A percentile compares a stretch with the other conserved stretches of the same genome.
phyloP scores from a whole-genome alignment of 2,888 invertebrate species.

The Beris morrisii region DNA sequence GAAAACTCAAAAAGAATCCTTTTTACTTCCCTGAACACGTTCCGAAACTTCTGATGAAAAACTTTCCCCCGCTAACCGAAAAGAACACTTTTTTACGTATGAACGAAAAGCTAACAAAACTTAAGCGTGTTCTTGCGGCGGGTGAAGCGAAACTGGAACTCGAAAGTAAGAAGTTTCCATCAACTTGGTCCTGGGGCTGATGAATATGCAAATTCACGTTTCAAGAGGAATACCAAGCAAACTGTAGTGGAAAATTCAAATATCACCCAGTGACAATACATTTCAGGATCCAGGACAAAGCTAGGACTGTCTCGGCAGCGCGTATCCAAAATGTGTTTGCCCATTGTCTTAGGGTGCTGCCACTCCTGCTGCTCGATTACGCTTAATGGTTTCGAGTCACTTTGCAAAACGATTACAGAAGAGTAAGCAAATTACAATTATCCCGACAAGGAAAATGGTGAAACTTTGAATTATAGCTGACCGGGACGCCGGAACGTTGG shows the following conservation, averaged over 20 bases:
- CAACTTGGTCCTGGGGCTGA: not conserved
- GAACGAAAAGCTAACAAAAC: too few species aligned
- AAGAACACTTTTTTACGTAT: too few species aligned
- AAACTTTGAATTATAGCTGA: conserved; percentile 15
- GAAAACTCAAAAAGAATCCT: too few species aligned
- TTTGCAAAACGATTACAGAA: conserved; percentile 8
- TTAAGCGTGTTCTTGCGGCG: too few species aligned
- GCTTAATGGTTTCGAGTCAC: not conserved
- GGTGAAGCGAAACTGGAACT: too few species aligned
- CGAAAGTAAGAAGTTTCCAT: too few species aligned
- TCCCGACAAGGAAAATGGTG: not conserved
- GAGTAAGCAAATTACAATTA: conserved; percentile 25
- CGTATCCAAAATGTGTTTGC: conserved; percentile 4
- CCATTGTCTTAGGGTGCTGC: not conserved
- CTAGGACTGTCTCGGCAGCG: not conserved
- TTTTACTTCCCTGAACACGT: too few species aligned
- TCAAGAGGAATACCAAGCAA: not conserved
- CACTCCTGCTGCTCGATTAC: conserved; percentile 1
- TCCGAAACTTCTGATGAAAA: too few species aligned
- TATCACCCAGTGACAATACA: conserved; percentile 9
- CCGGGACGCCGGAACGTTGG: not conserved
- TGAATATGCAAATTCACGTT: conserved; percentile 21
- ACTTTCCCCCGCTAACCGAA: too few species aligned
- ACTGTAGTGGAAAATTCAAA: conserved; percentile 21
- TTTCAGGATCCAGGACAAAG: conserved; percentile 1